Conservation (phyloP, 37 sponge, comb jelly and placozoan genomes). For the Corticium candelabrum region DNA sequence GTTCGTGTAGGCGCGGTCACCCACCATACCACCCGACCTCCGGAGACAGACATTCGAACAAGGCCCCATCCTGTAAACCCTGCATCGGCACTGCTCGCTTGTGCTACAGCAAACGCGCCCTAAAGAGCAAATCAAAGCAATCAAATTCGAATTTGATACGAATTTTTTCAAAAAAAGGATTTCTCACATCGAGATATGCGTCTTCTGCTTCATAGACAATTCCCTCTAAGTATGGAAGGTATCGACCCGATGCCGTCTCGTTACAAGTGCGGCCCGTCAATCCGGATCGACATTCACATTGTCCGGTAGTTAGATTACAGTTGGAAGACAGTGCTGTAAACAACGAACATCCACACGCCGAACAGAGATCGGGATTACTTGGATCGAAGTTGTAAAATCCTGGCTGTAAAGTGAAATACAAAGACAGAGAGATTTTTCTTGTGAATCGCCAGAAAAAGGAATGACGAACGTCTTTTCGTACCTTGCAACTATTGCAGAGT, state of each 20-base stretch:
- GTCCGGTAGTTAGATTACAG: conserved; percentile 61
- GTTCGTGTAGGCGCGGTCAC: too few species aligned
- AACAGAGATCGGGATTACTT: neutral
- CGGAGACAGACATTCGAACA: too few species aligned
- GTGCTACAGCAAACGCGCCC: too few species aligned
- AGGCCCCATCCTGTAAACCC: too few species aligned
- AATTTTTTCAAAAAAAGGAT: too few species aligned
- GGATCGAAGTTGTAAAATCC: conserved; percentile 20
- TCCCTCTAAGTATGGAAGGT: neutral
- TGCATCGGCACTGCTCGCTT: too few species aligned
- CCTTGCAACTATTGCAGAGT: conserved; percentile 20
- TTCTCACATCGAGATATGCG: neutral
- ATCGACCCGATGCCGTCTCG: neutral
- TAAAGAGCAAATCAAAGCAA: neutral
- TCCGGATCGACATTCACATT: conserved; percentile 63
- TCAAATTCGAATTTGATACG: neutral
- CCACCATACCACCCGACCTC: too few species aligned
- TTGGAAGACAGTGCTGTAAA: neutral
- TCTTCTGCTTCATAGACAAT: neutral
- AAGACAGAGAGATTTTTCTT: too few species aligned
- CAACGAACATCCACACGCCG: conserved; percentile 19
- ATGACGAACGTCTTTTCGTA: too few species aligned
- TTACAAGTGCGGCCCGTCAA: conserved; percentile 10
- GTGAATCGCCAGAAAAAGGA: too few species aligned
- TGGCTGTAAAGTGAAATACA: too few species aligned